phyloP scores from a whole-genome alignment of 1,140 invertebrate genomes.

The Cyrtorhinus lividipennis region DNA sequence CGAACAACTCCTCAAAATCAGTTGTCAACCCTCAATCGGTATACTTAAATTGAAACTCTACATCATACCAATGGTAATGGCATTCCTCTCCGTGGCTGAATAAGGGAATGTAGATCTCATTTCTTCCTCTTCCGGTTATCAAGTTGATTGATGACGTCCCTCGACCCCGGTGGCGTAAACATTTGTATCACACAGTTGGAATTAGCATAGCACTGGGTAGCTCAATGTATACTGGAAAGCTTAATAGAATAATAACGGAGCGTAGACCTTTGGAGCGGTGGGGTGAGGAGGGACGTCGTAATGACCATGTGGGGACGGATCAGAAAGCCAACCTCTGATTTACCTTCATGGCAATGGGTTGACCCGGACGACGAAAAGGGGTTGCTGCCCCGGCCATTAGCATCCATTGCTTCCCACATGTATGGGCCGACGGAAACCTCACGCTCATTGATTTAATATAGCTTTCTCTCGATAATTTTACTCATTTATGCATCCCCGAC shows the following conservation, averaged over 20 bases:
- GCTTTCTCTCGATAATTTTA: too few species aligned
- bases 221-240: neutral
- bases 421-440: neutral
- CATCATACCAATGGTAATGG: too few species aligned
- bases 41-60: too few species aligned
- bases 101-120: too few species aligned
- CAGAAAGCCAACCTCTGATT: neutral
- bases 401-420: neutral
- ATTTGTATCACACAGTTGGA: neutral
- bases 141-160: neutral
- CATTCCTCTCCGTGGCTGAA: too few species aligned
- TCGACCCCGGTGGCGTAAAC: neutral
- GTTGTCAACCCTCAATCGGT: too few species aligned
- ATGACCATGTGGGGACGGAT: conserved; percentile 10
- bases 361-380: too few species aligned
- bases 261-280: neutral
- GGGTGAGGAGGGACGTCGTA: neutral
- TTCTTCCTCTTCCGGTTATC: neutral
- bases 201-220: neutral
- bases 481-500: too few species aligned
- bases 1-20: too few species aligned
- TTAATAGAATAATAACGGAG: conserved; percentile 11
- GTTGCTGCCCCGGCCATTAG: neutral
- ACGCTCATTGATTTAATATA: neutral
- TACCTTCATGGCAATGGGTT: neutral